These are phyloP conservation scores for Drosophila punjabiensis DNA, from an alignment of 1,140 invertebrate species.

Conservation along the genomic window DNA sequence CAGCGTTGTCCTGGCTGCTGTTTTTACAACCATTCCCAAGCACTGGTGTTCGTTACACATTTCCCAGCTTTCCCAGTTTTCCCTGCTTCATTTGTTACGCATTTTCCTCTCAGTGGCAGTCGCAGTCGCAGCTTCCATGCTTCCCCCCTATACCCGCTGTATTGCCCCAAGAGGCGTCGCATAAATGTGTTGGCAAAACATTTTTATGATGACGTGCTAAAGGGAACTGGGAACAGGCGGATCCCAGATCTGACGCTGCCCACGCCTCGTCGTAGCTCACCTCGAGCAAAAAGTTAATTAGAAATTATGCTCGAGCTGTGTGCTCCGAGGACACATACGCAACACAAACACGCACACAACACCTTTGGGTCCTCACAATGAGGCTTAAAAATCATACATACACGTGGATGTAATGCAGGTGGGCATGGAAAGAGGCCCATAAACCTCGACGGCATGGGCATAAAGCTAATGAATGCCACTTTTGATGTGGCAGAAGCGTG, in stretches of 20 bases:
- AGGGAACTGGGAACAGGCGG: constrained; percentile 57
- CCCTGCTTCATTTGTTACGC: constrained; percentile 80
- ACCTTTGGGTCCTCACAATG: constrained; percentile 59
- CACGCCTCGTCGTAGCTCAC: constrained; percentile 4
- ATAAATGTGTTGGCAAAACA: constrained; percentile 79
- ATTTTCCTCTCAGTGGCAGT: constrained; percentile 26
- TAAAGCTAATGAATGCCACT: constrained; percentile 68
- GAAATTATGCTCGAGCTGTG: constrained; percentile 78
- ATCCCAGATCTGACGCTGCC: constrained; percentile 21
- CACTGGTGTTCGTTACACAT: constrained; percentile 54
- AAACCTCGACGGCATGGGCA: constrained; percentile 37
- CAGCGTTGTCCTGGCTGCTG: constrained; percentile 34
- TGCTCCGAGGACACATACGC: constrained; percentile 27
- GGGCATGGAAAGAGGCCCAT: constrained; percentile 12
- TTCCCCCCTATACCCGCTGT: not conserved
- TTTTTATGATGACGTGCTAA: constrained; percentile 84
- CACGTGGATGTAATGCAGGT: constrained; percentile 3
- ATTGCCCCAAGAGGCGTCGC: constrained; percentile 61
- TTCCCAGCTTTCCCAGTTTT: constrained; percentile 44
- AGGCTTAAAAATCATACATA: constrained; percentile 52
- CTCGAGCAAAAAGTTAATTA: constrained; percentile 79
- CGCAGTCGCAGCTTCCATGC: not conserved
- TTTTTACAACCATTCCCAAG: constrained; percentile 63
- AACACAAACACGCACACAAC: constrained; percentile 42
- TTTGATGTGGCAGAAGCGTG: constrained; percentile 48